A percentile compares a stretch with the other conserved stretches of the same genome.
Evolutionary conservation across 2,888 invertebrate genomes (phyloP).

Genomic region (Noctuana brunneofusca): DNA sequence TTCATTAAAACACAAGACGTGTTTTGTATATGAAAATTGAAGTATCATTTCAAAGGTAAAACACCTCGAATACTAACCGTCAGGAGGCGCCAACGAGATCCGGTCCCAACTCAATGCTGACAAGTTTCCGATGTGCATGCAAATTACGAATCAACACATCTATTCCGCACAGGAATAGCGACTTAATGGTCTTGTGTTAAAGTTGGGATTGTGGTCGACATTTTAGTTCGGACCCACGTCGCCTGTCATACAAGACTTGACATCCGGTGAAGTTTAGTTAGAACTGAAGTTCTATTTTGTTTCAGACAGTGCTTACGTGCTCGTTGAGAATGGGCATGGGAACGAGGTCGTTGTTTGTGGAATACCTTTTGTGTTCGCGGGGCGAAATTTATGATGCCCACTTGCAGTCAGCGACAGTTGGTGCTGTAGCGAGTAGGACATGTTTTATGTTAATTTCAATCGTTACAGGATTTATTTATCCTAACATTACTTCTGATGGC

Average conservation of each 20-base stretch:
- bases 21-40: conserved; percentile 18
- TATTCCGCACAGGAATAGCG: conserved; percentile 37
- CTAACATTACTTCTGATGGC: neutral
- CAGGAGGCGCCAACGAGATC: conserved; percentile 44
- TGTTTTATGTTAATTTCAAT: conserved; percentile 11
- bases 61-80: conserved; percentile 45
- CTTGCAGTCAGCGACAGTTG: conserved; percentile 25
- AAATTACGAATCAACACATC: conserved; percentile 46
- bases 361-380: conserved; percentile 24
- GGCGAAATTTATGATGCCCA: conserved; percentile 23
- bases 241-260: conserved; percentile 34
- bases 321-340: conserved; percentile 33
- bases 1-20: neutral
- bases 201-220: conserved; percentile 37
- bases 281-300: conserved; percentile 43
- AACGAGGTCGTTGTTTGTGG: conserved; percentile 29
- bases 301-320: conserved; percentile 36
- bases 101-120: conserved; percentile 47
- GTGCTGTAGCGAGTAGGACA: neutral
- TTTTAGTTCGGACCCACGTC: conserved; percentile 41
- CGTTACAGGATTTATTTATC: neutral
- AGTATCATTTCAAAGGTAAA: conserved; percentile 38
- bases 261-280: conserved; percentile 31
- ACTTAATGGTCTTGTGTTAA: conserved; percentile 38
- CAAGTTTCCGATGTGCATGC: conserved; percentile 51